Evolutionary conservation across 2,797 vertebrate genomes (phyloP), one percentile per base, ranked within the genome.

Genomic region (Jordanella pulchra): DNA sequence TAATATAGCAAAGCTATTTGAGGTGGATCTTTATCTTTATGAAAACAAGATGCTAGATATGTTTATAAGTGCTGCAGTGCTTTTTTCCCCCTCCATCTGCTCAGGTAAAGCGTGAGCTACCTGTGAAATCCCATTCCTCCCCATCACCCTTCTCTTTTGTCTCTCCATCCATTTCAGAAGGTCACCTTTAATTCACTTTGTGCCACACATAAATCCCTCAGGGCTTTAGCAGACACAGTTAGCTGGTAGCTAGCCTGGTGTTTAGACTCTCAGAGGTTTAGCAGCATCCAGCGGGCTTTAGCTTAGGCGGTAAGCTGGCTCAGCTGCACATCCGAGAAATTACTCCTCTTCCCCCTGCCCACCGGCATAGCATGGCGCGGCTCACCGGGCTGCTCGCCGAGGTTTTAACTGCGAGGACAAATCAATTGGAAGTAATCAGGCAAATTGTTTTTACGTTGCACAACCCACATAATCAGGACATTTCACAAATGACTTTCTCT

Each of bases 371-470:
- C 86, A 86, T 77, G 58, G 82, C 74, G 86, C 83, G 77, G 83
- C 69, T 83, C 84, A 80, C 73, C 61, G 64, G 80, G 82, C 84
- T 72, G 88, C 81, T 76, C 79, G 61, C 83, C 78, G 83, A 89
- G 87, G 91, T 90, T 92, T 93, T 92, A 91, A 93, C 86, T 83
- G 87, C 90, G 86, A 90, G 91, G 85, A 89, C 75, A 71, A 92
- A 95, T 95, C 94, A 95, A 94, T 95, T 93, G 90, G 92, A 95
- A 95, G 93, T 94, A 94, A 95, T 95, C 94, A 95, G 92, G 89
- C 92, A 94, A 95, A 95, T 95, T 94, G 94, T 94, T 93, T 64
- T 89, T 87, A 89, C 78, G 89, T 94, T 94, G 92, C 93, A 94
- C 92, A 94, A 92, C 89, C 89, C 88, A 93, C 87, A 91, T 94